These are phyloP conservation scores for Branchinecta lynchi DNA, from an alignment of 1,140 invertebrate species.

Conservation along the genomic window DNA sequence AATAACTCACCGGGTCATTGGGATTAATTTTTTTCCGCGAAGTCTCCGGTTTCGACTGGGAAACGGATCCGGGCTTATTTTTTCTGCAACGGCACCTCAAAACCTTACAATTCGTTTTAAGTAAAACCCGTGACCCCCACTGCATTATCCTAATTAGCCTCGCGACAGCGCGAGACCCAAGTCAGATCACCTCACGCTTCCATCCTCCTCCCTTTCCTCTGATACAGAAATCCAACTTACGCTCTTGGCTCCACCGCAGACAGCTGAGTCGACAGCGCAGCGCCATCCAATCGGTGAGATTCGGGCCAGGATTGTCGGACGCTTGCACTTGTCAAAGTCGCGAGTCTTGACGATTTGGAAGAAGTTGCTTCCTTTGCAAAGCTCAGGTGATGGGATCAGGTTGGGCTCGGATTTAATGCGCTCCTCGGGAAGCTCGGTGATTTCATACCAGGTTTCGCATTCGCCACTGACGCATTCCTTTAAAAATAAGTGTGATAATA, in stretches of 20 bases:
- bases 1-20: too few relatives aligned
- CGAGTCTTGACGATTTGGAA: constrained; percentile 26
- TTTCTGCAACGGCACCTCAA: too few relatives aligned
- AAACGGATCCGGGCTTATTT: too few relatives aligned
- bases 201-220: too few relatives aligned
- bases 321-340: constrained; percentile 25
- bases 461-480: constrained; percentile 19
- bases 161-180: too few relatives aligned
- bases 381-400: constrained; percentile 21
- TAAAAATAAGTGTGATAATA: neutral
- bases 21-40: too few relatives aligned
- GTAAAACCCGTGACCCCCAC: too few relatives aligned
- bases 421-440: constrained; percentile 18
- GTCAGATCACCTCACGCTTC: too few relatives aligned
- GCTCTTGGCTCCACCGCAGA: neutral
- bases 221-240: neutral
- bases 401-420: constrained; percentile 17
- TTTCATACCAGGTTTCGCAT: constrained; percentile 20
- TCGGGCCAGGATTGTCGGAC: constrained; percentile 17
- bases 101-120: too few relatives aligned
- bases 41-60: too few relatives aligned
- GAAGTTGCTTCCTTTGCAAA: constrained; percentile 24
- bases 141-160: too few relatives aligned
- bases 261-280: neutral
- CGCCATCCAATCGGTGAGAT: neutral